Evolutionary conservation across 2,888 invertebrate species (phyloP), one percentile per base, ranked within the genome.

Genomic region (Ischnus inquisitorius): DNA sequence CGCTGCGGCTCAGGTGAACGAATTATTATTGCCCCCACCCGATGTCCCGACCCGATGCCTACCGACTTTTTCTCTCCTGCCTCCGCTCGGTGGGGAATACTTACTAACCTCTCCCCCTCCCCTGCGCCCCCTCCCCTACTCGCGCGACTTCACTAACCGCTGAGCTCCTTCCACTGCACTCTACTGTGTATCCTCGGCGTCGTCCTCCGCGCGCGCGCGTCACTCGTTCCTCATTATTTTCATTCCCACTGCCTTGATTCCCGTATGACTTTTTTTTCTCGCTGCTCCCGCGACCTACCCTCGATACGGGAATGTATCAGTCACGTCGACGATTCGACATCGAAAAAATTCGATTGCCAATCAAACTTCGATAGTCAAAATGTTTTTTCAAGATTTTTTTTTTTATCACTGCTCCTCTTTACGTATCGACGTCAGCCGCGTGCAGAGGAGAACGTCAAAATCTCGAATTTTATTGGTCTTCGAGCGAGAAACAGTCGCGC

Each of bases 21-120:
- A 92, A 92, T 92, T 92, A 92, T 92, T 90, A 89, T 90, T 89
- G 85, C 90, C 90, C 91, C 92, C 91, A 89, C 90, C 83, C 79
- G 54, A 62, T 46, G 57, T n/a, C 41, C 76, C 69, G 51, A 65
- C 62, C 62, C 75, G 64, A 34, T 34, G 67, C 80, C 81, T 65
- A 76, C 77, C 74, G 2, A 72, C 75, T 62, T 48, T 48, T 41
- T 68, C 39, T 28, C 57, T 68, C 71, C 43, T 76, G 57, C 64
- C 34, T 79, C 71, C 14, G 16, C 48, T 43, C 60, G 60, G 72
- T 62, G 60, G 60, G 72, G 60, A 60, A 60, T 16, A 25, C 43
- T 57, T 48, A 19, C 34, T 4, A 34, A 34, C 34, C 0, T 34
- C 22, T 28, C 43, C 22, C n/a, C 43, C 57, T 65, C 75, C 46